These are phyloP conservation scores for Cheilosia soror DNA, from an alignment of 2,888 invertebrate species.

Conservation along the genomic window DNA sequence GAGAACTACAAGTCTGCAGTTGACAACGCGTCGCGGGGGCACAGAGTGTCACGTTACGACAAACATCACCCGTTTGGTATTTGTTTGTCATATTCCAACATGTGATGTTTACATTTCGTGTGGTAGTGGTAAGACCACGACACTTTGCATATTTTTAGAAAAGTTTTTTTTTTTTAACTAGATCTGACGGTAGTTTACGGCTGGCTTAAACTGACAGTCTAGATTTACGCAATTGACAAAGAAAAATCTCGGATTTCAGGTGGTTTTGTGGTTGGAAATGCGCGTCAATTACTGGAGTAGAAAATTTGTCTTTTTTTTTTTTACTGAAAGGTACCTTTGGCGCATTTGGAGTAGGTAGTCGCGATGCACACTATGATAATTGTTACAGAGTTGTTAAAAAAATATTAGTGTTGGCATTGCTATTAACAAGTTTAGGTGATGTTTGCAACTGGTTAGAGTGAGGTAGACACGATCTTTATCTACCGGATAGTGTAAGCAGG, in stretches of 20 bases:
- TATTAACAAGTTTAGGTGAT: too few species aligned
- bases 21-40: constrained; percentile 6
- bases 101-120: constrained; percentile 12
- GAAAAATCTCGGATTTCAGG: constrained; percentile 31
- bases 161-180: background rate
- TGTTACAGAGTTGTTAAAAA: background rate
- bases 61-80: constrained; percentile 17
- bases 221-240: constrained; percentile 30
- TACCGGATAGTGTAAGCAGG: too few species aligned
- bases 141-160: constrained; percentile 7
- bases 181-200: constrained; percentile 1
- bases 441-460: too few species aligned
- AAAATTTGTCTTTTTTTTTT: constrained; percentile 10
- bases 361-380: background rate
- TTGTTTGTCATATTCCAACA: constrained; percentile 19
- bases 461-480: too few species aligned
- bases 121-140: constrained; percentile 13
- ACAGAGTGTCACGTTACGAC: constrained; percentile 38
- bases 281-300: too few species aligned
- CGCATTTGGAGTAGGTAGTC: background rate
- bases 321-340: background rate
- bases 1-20: constrained; percentile 18
- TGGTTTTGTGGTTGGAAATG: constrained; percentile 14
- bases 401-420: too few species aligned
- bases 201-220: constrained; percentile 18